Percentiles rank a stretch among this genome's conserved stretches.
phyloP scores from a whole-genome alignment of 2,888 invertebrate species.

The Lasioglossum malachurum region DNA sequence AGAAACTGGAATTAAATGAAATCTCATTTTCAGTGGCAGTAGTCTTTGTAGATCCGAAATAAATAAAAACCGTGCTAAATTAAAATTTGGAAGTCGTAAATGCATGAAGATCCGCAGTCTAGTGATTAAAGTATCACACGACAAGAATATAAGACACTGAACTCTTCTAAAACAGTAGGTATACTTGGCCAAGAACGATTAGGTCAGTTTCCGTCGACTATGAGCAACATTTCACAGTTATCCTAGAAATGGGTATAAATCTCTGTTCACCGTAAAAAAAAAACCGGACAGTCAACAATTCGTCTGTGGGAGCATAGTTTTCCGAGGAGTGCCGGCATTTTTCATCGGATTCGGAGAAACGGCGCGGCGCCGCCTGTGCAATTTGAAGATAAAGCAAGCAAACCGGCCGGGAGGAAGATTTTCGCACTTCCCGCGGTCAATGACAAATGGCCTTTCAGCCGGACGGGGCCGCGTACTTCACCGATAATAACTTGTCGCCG shows the following conservation, averaged over 20 bases:
- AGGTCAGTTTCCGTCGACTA: background rate
- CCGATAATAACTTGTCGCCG: conserved; percentile 69
- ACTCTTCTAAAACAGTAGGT: background rate
- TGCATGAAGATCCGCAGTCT: no score
- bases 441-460: conserved; percentile 61
- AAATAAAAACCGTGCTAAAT: no score
- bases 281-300: conserved; percentile 1
- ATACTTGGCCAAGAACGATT: background rate
- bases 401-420: conserved; percentile 41
- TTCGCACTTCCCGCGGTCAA: conserved; percentile 33
- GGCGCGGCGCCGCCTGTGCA: background rate
- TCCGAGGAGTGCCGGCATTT: background rate
- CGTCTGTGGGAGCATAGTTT: background rate
- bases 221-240: background rate
- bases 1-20: no score
- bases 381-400: conserved; percentile 29
- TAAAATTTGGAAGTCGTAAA: no score
- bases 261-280: background rate
- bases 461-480: conserved; percentile 53
- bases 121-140: background rate
- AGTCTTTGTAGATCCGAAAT: no score
- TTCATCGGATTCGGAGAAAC: background rate
- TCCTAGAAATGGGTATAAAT: background rate
- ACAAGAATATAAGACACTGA: background rate
- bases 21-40: no score